phyloP scores from a whole-genome alignment of 2,113 vertebrate species.

The Macrotus californicus region DNA sequence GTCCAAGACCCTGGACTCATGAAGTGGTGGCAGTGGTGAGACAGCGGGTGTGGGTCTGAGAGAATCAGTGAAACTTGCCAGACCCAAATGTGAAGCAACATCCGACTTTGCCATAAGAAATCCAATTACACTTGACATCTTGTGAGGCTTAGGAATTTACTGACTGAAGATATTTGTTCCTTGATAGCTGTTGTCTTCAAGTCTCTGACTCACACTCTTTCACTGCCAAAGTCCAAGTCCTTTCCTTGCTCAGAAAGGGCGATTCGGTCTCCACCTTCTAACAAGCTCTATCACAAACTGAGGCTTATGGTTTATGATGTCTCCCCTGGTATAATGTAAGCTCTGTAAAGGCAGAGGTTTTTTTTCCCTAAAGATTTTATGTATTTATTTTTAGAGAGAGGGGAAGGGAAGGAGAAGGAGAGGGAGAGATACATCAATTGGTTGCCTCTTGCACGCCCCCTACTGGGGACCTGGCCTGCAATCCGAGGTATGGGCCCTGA shows the following conservation, averaged over 20 bases:
- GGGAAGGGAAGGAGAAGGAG: too few species aligned
- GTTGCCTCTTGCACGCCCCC: too few species aligned
- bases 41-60: not conserved
- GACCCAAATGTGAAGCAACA: not conserved
- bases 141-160: not conserved
- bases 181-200: not conserved
- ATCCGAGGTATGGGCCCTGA: too few species aligned
- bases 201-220: not conserved
- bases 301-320: not conserved
- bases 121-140: not conserved
- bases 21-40: not conserved
- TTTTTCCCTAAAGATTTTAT: too few species aligned
- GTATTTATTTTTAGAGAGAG: too few species aligned
- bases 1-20: not conserved
- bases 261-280: not conserved
- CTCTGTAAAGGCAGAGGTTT: not conserved
- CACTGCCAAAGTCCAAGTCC: not conserved
- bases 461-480: too few species aligned
- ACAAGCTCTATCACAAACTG: not conserved
- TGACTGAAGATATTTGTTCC: not conserved
- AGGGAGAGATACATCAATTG: too few species aligned
- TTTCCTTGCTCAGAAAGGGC: not conserved
- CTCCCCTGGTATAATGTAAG: not conserved
- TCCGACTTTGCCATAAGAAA: not conserved
- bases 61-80: not conserved